Evolutionary conservation across 1,140 invertebrate species (phyloP).

Genomic region (Drosophila asahinai): DNA sequence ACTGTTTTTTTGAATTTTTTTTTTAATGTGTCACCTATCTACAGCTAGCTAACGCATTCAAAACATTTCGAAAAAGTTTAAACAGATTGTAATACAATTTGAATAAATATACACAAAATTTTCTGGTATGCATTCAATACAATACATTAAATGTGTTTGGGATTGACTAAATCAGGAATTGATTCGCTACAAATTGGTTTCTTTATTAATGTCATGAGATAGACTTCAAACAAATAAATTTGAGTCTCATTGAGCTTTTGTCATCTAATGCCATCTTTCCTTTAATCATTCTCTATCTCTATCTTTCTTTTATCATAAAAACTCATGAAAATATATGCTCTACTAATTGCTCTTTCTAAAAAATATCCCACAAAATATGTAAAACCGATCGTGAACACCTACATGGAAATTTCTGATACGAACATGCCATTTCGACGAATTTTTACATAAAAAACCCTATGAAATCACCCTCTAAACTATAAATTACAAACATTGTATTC

Average conservation of each 20-base stretch:
- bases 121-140: too few relatives aligned
- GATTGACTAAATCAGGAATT: background rate
- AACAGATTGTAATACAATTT: too few relatives aligned
- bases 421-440: slow-evolving; percentile 38
- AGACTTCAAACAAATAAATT: background rate
- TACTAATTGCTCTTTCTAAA: slow-evolving; percentile 65
- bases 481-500: slow-evolving; percentile 48
- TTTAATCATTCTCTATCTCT: slow-evolving; percentile 38
- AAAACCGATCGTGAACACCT: slow-evolving; percentile 65
- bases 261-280: slow-evolving; percentile 7
- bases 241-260: background rate
- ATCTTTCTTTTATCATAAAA: slow-evolving; percentile 62
- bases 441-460: slow-evolving; percentile 48
- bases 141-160: too few relatives aligned
- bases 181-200: background rate
- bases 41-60: too few relatives aligned
- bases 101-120: too few relatives aligned
- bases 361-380: slow-evolving; percentile 44
- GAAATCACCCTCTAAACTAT: slow-evolving; percentile 15
- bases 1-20: too few relatives aligned
- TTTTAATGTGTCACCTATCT: too few relatives aligned
- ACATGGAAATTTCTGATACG: slow-evolving; percentile 60
- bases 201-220: background rate
- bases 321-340: slow-evolving; percentile 71
- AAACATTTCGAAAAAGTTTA: too few relatives aligned